Evolutionary conservation across 2,113 vertebrate species (phyloP).

Genomic region (Pollimyrus isidori): DNA sequence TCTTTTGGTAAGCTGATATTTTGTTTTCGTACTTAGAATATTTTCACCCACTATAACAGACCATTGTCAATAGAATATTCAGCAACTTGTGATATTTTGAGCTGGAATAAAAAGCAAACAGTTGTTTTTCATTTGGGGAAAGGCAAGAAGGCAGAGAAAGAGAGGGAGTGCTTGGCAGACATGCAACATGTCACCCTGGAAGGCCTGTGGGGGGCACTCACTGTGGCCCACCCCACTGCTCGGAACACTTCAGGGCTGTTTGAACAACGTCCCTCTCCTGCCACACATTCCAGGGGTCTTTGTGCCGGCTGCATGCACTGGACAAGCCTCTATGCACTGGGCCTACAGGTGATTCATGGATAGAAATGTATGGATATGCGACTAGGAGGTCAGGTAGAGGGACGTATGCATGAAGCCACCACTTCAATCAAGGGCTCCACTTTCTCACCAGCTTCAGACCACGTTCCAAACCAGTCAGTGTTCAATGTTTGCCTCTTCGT

Average conservation of each 20-base stretch:
- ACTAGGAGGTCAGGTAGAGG: neutral
- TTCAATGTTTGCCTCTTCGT: neutral
- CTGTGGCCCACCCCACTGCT: neutral
- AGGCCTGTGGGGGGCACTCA: neutral
- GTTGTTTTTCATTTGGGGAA: slow-evolving; percentile 34
- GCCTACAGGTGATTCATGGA: neutral
- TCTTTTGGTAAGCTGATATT: neutral
- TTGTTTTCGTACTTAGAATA: neutral
- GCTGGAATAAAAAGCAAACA: slow-evolving; percentile 65
- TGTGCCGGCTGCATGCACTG: neutral
- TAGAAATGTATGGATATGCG: neutral
- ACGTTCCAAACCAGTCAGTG: neutral
- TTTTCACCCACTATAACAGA: slow-evolving; percentile 46
- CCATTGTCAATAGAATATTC: slow-evolving; percentile 59
- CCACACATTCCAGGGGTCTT: neutral
- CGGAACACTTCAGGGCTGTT: neutral
- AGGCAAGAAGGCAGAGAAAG: slow-evolving; percentile 22
- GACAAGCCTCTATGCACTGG: neutral
- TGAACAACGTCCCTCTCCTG: neutral
- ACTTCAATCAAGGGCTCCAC: neutral
- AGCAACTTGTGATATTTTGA: slow-evolving; percentile 67
- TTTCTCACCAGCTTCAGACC: neutral
- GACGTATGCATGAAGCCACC: neutral
- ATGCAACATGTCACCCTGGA: slow-evolving; percentile 32
- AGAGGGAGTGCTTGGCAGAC: neutral